Base-by-base conservation (phyloP, 2,888 invertebrate species). In the Psylliodes chrysocephalus region DNA sequence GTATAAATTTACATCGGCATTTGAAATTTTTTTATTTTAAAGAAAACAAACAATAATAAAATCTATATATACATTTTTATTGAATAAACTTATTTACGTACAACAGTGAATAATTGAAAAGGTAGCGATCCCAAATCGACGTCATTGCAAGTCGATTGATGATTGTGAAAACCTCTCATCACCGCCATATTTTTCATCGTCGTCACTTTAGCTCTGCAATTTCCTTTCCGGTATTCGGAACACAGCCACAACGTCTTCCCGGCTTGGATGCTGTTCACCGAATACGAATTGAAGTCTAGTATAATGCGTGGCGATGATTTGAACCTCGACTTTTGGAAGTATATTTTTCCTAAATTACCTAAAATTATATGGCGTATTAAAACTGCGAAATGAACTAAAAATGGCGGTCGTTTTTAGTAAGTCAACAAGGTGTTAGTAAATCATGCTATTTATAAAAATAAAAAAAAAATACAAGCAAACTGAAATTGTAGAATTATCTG, bases 191-290 rank as follows among this genome's bases (percentile, higher is more conserved):
- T 71, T 52, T 69, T 68, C 54, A 63, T 68, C 4, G 74, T 74
- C 1, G 73, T 68, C 10, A 73, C 51, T 56, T 69, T 68, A 1
- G 73, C 68, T 64, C 63, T 73, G 59, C 75, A 75, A 44, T 63
- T 62, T 25, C 61, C 68, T 66, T 71, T 73, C 8, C 73, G 64
- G 38, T 75, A 74, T 10, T 64, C 66, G 1, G 71, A 65, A 54
- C 77, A 77, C 1, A 72, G 61, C 77, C 77, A 77, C 4, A 72
- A 47, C 4, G 73, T 74, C 53, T 68, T 73, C 10, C 62, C 64
- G 18, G 63, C 14, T 25, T 62, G 63, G 47, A 68, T 71, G 25
- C 64, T 71, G 59, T 75, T 71, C 14, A 71, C 68, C 1, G 64
- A 61, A 52, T 65, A 75, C 1, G 64, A 67, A 49, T 74, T 71